Conservation (phyloP, 2,797 vertebrate genomes). For the Aphelocoma californica region DNA sequence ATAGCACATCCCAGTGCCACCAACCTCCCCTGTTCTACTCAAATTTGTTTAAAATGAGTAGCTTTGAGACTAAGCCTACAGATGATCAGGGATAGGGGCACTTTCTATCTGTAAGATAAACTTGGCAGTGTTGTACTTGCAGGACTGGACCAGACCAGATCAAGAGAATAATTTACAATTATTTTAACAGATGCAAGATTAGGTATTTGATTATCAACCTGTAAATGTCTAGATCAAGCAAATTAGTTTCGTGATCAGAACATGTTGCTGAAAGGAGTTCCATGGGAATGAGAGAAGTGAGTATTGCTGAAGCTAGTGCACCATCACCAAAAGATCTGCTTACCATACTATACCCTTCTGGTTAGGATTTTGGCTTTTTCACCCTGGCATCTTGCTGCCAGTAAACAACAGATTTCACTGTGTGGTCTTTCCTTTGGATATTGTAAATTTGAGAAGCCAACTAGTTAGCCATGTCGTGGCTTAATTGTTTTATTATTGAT, state of each 20-base stretch:
- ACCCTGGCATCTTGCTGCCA: neutral
- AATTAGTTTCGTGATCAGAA: neutral
- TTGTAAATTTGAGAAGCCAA: neutral
- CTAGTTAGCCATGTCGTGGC: neutral
- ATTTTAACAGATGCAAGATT: neutral
- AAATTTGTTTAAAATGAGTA: neutral
- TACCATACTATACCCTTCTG: neutral
- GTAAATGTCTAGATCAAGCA: neutral
- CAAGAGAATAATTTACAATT: neutral
- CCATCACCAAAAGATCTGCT: neutral
- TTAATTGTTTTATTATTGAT: neutral
- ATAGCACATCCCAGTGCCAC: neutral
- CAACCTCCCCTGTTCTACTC: neutral
- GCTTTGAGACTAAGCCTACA: neutral
- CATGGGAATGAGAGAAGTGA: neutral
- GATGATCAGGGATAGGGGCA: neutral
- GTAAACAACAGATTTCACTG: neutral
- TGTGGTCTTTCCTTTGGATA: neutral
- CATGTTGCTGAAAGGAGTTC: neutral
- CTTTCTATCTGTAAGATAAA: neutral
- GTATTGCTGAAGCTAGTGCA: neutral
- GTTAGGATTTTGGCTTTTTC: neutral
- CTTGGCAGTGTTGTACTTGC: neutral
- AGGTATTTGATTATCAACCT: neutral
- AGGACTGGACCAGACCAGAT: neutral